Evolutionary conservation across 2,888 invertebrate species (phyloP).

Genomic region (Mesoligia furuncula): DNA sequence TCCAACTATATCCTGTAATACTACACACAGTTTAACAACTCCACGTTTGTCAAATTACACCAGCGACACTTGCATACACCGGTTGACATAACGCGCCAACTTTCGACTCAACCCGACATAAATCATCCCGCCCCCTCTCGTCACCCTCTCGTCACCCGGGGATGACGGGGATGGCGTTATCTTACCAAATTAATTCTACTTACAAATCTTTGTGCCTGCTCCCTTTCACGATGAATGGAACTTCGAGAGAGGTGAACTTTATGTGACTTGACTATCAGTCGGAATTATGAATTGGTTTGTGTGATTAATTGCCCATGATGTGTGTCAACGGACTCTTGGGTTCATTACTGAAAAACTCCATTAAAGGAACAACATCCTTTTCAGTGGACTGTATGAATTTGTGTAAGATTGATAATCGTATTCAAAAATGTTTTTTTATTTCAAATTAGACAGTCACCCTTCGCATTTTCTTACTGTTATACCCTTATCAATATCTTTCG

Average conservation of each 20-base stretch:
- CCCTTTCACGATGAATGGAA: conserved; percentile 55
- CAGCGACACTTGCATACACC: conserved; percentile 62
- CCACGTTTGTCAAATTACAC: conserved; percentile 54
- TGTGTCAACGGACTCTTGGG: neutral
- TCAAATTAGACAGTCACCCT: neutral
- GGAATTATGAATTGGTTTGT: conserved; percentile 29
- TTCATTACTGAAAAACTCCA: conserved; percentile 29
- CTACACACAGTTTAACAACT: conserved; percentile 32
- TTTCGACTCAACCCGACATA: conserved; percentile 51
- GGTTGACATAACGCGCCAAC: conserved; percentile 58
- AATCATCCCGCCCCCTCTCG: conserved; percentile 48
- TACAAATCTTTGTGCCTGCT: conserved; percentile 63
- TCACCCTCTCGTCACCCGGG: conserved; percentile 51
- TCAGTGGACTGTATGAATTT: neutral
- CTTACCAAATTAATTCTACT: conserved; percentile 63
- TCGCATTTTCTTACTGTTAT: neutral
- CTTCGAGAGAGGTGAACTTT: conserved; percentile 51
- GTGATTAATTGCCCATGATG: conserved; percentile 42
- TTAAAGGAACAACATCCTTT: neutral
- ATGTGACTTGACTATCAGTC: conserved; percentile 40
- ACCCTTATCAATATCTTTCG: neutral
- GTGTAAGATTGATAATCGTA: neutral
- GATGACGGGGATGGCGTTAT: conserved; percentile 50
- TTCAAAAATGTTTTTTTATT: neutral
- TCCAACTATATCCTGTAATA: conserved; percentile 30